Conservation (phyloP, 2,797 vertebrate species). For the Rallus crepitans region DNA sequence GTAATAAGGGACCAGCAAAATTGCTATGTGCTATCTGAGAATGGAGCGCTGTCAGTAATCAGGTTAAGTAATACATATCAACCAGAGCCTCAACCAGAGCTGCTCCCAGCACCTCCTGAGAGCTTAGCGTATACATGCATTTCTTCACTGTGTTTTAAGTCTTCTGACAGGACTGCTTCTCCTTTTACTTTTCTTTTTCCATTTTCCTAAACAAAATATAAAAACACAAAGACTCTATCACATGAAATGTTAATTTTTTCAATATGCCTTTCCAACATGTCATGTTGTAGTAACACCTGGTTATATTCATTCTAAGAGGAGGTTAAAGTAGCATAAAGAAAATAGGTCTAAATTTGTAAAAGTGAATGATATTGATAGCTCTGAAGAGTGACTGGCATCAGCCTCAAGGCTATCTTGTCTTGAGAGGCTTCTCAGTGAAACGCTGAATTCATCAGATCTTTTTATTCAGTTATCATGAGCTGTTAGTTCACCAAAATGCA, state of each 20-base stretch:
- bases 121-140: not conserved
- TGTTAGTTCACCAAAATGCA: not conserved
- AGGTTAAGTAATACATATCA: not conserved
- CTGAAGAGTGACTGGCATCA: constrained; percentile 1
- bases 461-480: not conserved
- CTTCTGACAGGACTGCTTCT: not conserved
- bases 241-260: not conserved
- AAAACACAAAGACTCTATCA: not conserved
- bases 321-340: constrained; percentile 32
- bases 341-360: constrained; percentile 25
- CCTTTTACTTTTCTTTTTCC: not conserved
- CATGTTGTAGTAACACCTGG: not conserved
- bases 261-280: not conserved
- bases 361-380: not conserved
- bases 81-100: not conserved
- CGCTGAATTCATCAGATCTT: not conserved
- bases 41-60: not conserved
- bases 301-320: not conserved
- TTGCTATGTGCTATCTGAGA: not conserved
- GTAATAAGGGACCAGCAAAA: not conserved
- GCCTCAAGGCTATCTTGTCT: constrained; percentile 7
- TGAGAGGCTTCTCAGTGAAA: constrained; percentile 9
- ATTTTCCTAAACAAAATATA: not conserved
- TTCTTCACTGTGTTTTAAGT: not conserved
- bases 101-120: not conserved